Percentiles rank a stretch among this genome's conserved stretches.
Conservation (phyloP, 2,888 invertebrate genomes). For the Drosophila pullipes region DNA sequence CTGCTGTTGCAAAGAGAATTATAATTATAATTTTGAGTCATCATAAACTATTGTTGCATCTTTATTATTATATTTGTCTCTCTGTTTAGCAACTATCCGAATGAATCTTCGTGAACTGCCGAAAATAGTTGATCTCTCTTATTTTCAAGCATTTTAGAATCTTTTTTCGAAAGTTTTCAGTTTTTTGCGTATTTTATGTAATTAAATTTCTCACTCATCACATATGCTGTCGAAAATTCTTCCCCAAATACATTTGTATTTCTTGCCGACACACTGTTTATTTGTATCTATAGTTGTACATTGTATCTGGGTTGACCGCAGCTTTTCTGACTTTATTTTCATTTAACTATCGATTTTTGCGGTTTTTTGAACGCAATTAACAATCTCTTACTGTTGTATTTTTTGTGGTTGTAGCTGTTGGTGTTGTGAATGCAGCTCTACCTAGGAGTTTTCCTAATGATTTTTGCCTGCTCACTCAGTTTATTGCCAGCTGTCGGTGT, state of each 20-base stretch:
- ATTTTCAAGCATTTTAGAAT: conserved; percentile 5
- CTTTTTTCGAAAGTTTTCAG: conserved; percentile 50
- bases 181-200: conserved; percentile 66
- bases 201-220: conserved; percentile 63
- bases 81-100: neutral
- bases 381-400: conserved; percentile 32
- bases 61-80: neutral
- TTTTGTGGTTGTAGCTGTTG: conserved; percentile 7
- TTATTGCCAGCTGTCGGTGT: conserved; percentile 23
- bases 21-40: neutral
- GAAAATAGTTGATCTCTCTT: neutral
- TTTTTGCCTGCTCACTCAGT: conserved; percentile 15
- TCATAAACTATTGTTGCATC: neutral
- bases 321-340: conserved; percentile 58
- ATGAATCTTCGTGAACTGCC: neutral
- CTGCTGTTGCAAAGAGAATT: neutral
- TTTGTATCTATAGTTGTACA: conserved; percentile 17
- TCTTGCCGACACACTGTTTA: conserved; percentile 4
- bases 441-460: conserved; percentile 32
- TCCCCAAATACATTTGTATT: neutral
- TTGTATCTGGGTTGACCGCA: conserved; percentile 53
- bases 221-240: conserved; percentile 20
- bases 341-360: conserved; percentile 70
- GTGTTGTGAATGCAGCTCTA: conserved; percentile 5
- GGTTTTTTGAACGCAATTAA: conserved; percentile 69